These are phyloP conservation scores for Andrena flavipes DNA, from an alignment of 2,888 invertebrate species.

Conservation along the genomic window DNA sequence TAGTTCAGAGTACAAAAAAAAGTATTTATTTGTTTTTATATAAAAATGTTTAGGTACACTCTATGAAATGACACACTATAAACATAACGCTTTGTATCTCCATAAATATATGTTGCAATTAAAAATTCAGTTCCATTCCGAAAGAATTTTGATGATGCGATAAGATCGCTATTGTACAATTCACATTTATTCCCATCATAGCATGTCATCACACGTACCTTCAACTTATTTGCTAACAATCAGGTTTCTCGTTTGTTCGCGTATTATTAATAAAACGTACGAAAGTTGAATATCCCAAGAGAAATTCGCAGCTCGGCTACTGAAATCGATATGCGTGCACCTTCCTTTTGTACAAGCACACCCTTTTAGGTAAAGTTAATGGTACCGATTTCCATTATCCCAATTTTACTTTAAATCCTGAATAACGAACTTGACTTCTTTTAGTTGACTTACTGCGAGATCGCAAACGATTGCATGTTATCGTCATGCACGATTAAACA, in stretches of 20 bases:
- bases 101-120: slow-evolving; percentile 37
- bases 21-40: slow-evolving; percentile 60
- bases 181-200: slow-evolving; percentile 12
- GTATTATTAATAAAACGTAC: slow-evolving; percentile 5
- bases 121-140: slow-evolving; percentile 17
- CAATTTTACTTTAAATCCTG: not conserved
- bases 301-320: not conserved
- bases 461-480: slow-evolving; percentile 51
- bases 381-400: slow-evolving; percentile 1
- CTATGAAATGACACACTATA: slow-evolving; percentile 27
- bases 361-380: not conserved
- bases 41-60: slow-evolving; percentile 53
- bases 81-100: slow-evolving; percentile 21
- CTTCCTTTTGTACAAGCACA: slow-evolving; percentile 28
- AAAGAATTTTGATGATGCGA: slow-evolving; percentile 1
- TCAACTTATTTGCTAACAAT: slow-evolving; percentile 29
- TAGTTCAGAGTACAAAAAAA: slow-evolving; percentile 44
- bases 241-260: not conserved
- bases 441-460: slow-evolving; percentile 37
- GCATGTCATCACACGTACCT: slow-evolving; percentile 9
- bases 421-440: not conserved
- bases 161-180: slow-evolving; percentile 25
- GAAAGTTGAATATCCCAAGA: slow-evolving; percentile 12
- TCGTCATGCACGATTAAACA: slow-evolving; percentile 80
- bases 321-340: slow-evolving; percentile 40